Evolutionary conservation across 1,140 invertebrate species (phyloP).

Genomic region (Meloidogyne exigua): DNA sequence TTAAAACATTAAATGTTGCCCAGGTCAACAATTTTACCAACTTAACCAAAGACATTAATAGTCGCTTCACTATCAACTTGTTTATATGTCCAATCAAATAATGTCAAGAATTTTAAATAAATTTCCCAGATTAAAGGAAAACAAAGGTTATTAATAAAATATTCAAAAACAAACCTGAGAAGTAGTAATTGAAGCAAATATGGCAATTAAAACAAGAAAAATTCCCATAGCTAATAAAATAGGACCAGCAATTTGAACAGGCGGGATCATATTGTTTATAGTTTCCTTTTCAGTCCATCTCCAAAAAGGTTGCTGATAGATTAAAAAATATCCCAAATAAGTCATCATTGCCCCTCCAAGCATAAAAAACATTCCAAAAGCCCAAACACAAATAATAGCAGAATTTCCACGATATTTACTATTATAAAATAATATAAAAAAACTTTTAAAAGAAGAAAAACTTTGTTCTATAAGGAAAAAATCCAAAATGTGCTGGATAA

Average conservation of each 20-base stretch:
- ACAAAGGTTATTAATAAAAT: not conserved
- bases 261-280: constrained; percentile 32
- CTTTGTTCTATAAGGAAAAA: constrained; percentile 63
- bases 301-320: constrained; percentile 60
- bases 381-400: constrained; percentile 54
- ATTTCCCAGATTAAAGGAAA: too few relatives aligned
- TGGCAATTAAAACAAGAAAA: constrained; percentile 48
- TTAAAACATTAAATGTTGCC: not conserved
- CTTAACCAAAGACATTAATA: not conserved
- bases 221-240: constrained; percentile 48
- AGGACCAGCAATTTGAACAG: constrained; percentile 57
- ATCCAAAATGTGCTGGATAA: constrained; percentile 63
- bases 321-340: constrained; percentile 57
- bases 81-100: too few relatives aligned
- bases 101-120: not conserved
- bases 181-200: constrained; percentile 49
- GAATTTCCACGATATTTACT: constrained; percentile 63
- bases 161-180: constrained; percentile 47
- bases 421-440: constrained; percentile 22
- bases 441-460: constrained; percentile 29
- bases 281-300: constrained; percentile 40
- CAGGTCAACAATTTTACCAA: not conserved
- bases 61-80: too few relatives aligned
- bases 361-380: constrained; percentile 59
- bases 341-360: constrained; percentile 58